These are phyloP conservation scores for Catonia carolina DNA, from an alignment of 2,888 invertebrate species.

Conservation along the genomic window DNA sequence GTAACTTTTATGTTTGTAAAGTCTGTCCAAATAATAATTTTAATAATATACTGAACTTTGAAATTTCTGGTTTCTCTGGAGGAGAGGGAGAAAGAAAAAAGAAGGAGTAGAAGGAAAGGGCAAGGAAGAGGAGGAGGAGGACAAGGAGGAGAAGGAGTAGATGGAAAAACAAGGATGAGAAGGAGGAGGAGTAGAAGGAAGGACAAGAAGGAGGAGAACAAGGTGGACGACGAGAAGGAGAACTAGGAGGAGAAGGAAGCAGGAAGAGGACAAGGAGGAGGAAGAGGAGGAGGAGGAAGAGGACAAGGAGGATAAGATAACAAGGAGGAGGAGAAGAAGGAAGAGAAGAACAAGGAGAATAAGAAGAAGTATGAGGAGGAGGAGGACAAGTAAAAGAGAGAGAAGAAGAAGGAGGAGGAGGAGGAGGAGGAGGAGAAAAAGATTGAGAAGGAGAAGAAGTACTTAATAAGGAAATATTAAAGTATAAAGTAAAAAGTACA, in stretches of 20 bases:
- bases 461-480: neutral
- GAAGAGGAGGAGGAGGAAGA: constrained; percentile 12
- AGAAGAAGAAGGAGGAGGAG: neutral
- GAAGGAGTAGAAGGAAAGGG: too few species aligned
- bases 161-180: constrained; percentile 6
- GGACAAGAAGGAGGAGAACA: neutral
- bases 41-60: too few species aligned
- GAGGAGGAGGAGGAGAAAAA: neutral
- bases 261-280: constrained; percentile 6
- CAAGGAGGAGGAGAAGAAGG: neutral
- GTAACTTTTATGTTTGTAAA: too few species aligned
- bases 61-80: too few species aligned
- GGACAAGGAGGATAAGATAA: constrained; percentile 18
- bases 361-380: neutral
- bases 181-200: constrained; percentile 4
- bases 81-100: too few species aligned
- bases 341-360: neutral
- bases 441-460: neutral
- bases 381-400: neutral
- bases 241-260: neutral
- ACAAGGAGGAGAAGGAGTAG: constrained; percentile 3
- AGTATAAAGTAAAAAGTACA: too few species aligned
- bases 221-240: neutral
- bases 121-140: neutral
- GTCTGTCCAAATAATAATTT: too few species aligned